Conservation (phyloP, 2,797 vertebrate species). For the Rachycentron canadum region DNA sequence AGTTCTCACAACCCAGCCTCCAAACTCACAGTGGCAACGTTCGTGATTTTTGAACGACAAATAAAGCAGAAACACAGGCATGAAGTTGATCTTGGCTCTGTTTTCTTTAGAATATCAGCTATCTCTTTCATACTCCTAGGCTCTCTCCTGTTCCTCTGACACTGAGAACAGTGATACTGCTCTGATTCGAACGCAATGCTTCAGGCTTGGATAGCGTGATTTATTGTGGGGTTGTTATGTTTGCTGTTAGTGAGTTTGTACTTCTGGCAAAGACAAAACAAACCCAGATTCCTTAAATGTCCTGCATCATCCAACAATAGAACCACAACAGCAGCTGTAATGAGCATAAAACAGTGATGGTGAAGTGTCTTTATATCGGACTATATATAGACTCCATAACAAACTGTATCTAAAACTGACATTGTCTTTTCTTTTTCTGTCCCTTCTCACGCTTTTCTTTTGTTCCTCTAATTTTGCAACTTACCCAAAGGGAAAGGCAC, state of each 20-base stretch:
- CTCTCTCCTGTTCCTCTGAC: constrained; percentile 30
- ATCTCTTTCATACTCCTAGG: constrained; percentile 36
- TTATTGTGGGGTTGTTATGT: constrained; percentile 12
- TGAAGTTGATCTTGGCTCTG: constrained; percentile 56
- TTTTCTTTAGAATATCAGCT: constrained; percentile 44
- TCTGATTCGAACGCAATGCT: background rate
- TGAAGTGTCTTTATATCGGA: background rate
- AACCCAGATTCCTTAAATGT: constrained; percentile 11
- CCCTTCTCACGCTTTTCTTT: background rate
- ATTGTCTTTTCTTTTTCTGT: background rate
- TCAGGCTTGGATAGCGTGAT: constrained; percentile 1
- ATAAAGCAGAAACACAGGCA: constrained; percentile 37
- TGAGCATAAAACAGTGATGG: background rate
- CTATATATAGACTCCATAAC: background rate
- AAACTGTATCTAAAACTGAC: background rate
- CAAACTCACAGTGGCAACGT: constrained; percentile 21
- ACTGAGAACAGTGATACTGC: constrained; percentile 15
- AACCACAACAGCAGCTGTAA: constrained; percentile 24
- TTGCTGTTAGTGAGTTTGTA: background rate
- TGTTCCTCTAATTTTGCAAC: background rate
- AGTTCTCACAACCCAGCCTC: constrained; percentile 45
- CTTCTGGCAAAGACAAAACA: background rate
- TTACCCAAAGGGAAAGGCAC: background rate
- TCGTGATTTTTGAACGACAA: constrained; percentile 18
- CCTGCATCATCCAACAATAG: background rate